Evolutionary conservation across 2,797 vertebrate species (phyloP).

Genomic region (Hylomyscus alleni): DNA sequence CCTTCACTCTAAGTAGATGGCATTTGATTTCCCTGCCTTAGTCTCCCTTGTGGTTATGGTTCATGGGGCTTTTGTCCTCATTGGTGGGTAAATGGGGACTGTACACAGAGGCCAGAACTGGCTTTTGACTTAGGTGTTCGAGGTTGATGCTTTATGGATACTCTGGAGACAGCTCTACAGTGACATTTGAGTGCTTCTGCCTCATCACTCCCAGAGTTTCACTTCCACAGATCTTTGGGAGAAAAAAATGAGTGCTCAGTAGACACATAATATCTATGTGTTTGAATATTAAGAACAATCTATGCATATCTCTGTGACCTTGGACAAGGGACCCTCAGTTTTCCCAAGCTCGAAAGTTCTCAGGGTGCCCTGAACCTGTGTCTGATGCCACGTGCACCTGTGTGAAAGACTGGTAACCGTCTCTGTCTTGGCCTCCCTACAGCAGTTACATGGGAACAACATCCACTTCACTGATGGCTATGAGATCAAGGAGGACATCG

Average conservation of each 20-base stretch:
- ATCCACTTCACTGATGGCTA: conserved; percentile 95
- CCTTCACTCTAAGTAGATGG: neutral
- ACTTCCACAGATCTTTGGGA: too few relatives aligned
- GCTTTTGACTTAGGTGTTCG: accelerated
- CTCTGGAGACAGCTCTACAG: accelerated
- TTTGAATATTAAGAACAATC: neutral
- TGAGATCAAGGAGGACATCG: conserved; percentile 96
- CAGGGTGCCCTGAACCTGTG: accelerated
- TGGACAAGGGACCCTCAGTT: accelerated
- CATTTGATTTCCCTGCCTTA: accelerated
- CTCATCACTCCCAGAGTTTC: neutral
- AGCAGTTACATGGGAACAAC: conserved; percentile 96
- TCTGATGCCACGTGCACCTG: accelerated
- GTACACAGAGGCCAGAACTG: accelerated
- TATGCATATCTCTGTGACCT: accelerated
- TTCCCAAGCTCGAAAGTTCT: accelerated
- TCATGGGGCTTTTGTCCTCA: neutral
- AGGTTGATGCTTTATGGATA: neutral
- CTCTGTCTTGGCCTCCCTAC: neutral
- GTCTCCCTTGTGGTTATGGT: neutral
- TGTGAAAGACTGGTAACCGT: accelerated
- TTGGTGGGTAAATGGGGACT: accelerated
- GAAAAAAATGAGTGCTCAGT: too few relatives aligned
- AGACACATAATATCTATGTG: accelerated
- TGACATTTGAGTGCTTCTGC: accelerated